Conservation (phyloP, 2,113 vertebrate genomes). For the Thymallus thymallus region DNA sequence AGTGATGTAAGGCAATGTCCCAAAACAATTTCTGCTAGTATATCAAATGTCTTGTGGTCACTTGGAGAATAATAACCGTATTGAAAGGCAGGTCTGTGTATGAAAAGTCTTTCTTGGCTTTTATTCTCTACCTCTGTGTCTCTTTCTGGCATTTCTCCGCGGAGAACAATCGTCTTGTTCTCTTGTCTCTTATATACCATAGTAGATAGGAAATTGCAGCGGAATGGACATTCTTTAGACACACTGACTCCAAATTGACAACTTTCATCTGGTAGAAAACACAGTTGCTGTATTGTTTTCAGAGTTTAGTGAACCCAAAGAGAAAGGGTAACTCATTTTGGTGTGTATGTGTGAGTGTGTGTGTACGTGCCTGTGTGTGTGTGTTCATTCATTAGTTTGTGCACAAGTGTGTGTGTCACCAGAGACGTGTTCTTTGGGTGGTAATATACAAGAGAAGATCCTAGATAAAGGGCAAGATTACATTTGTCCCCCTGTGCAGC, state of each 20-base stretch:
- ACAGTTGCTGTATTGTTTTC: slow-evolving; percentile 65
- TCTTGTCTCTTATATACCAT: slow-evolving; percentile 29
- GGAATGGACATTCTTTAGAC: slow-evolving; percentile 63
- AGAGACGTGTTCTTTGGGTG: slow-evolving; percentile 64
- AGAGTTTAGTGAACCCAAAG: slow-evolving; percentile 72
- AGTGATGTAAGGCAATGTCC: slow-evolving; percentile 65
- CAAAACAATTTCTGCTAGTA: slow-evolving; percentile 57
- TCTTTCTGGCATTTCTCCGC: slow-evolving; percentile 12
- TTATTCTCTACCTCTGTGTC: slow-evolving; percentile 26
- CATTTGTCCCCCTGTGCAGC: slow-evolving; percentile 55
- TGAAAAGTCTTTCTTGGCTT: slow-evolving; percentile 41
- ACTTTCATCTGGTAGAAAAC: slow-evolving; percentile 67
- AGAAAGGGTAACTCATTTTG: slow-evolving; percentile 74
- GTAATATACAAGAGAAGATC: slow-evolving; percentile 57
- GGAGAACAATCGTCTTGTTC: slow-evolving; percentile 58
- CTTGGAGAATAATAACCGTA: slow-evolving; percentile 42
- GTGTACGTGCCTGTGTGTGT: slow-evolving; percentile 45
- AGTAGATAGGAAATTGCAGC: slow-evolving; percentile 45
- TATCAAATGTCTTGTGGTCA: slow-evolving; percentile 73
- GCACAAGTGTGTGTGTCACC: slow-evolving; percentile 32
- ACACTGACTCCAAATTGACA: slow-evolving; percentile 65
- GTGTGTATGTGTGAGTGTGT: slow-evolving; percentile 29
- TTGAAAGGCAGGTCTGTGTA: slow-evolving; percentile 63
- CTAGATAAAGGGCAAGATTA: slow-evolving; percentile 71
- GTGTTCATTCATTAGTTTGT: slow-evolving; percentile 22